phyloP scores from a whole-genome alignment of 2,797 vertebrate genomes.

The Podarcis siculus region DNA sequence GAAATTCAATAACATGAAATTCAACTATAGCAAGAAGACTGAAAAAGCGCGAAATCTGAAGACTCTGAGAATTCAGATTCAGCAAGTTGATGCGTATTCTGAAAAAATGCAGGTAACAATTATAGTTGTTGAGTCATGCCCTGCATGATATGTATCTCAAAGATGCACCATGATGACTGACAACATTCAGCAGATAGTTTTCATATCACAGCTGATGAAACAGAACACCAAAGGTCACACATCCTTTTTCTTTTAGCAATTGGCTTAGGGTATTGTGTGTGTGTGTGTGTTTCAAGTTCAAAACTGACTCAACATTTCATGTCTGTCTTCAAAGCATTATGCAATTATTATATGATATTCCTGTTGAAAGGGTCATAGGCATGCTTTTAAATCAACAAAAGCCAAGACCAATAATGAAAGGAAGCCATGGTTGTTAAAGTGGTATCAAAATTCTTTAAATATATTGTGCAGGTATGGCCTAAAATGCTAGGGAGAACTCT shows the following conservation, averaged over 20 bases:
- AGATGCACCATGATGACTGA: not conserved
- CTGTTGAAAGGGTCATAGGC: not conserved
- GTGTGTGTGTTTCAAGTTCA: not conserved
- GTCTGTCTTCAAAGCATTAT: not conserved
- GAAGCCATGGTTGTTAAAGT: no score
- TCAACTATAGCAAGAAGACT: conserved; percentile 87
- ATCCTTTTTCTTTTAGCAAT: not conserved
- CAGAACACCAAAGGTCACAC: not conserved
- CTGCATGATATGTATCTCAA: not conserved
- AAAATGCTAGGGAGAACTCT: not conserved
- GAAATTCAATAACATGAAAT: conserved; percentile 91
- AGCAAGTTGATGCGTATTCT: conserved; percentile 82
- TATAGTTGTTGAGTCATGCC: not conserved
- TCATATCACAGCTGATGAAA: not conserved
- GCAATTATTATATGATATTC: not conserved
- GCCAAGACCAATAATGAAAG: no score
- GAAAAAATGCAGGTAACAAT: conserved; percentile 85
- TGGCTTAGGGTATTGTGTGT: not conserved
- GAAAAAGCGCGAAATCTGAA: conserved; percentile 86
- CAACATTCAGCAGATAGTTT: not conserved
- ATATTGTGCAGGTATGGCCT: no score
- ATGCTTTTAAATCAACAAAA: not conserved
- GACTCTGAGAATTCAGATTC: conserved; percentile 84
- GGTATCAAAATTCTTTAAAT: no score
- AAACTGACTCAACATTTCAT: not conserved